Conservation (phyloP, 1,140 invertebrate species). For the Archivesica marissinica region DNA sequence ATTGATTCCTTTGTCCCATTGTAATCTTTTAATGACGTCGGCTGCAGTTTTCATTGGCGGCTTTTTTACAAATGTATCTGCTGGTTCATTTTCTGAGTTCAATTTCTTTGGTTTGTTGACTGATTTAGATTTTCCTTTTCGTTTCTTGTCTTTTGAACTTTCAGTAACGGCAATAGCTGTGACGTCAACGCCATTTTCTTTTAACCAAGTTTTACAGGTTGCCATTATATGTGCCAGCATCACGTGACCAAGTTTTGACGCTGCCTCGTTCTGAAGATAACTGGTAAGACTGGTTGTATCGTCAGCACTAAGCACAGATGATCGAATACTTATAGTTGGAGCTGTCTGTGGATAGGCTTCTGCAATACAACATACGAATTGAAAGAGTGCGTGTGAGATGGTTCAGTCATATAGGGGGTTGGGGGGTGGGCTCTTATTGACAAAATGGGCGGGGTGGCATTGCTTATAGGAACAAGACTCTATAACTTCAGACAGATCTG, state of each 20-base stretch:
- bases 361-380: conserved; percentile 40
- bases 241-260: conserved; percentile 36
- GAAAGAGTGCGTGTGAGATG: too few species aligned
- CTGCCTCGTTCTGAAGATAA: conserved; percentile 61
- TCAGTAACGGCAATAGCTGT: neutral
- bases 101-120: conserved; percentile 63
- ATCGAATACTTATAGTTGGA: conserved; percentile 73
- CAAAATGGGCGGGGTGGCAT: too few species aligned
- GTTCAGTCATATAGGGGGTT: too few species aligned
- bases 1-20: conserved; percentile 84
- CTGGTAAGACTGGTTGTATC: conserved; percentile 52
- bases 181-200: conserved; percentile 55
- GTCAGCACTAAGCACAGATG: conserved; percentile 65
- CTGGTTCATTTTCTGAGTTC: conserved; percentile 67
- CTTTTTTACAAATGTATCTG: conserved; percentile 73
- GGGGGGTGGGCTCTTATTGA: too few species aligned
- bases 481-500: too few species aligned
- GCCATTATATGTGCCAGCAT: conserved; percentile 61
- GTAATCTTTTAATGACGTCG: conserved; percentile 85
- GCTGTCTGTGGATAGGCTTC: conserved; percentile 70
- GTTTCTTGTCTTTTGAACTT: neutral
- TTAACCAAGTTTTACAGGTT: conserved; percentile 65
- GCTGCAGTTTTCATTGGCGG: conserved; percentile 85
- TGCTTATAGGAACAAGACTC: too few species aligned
- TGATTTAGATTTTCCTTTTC: conserved; percentile 53